Percentiles rank a stretch among this genome's conserved stretches.
Evolutionary conservation across 2,113 vertebrate genomes (phyloP).

Genomic region (Rhagologus leucostigma): DNA sequence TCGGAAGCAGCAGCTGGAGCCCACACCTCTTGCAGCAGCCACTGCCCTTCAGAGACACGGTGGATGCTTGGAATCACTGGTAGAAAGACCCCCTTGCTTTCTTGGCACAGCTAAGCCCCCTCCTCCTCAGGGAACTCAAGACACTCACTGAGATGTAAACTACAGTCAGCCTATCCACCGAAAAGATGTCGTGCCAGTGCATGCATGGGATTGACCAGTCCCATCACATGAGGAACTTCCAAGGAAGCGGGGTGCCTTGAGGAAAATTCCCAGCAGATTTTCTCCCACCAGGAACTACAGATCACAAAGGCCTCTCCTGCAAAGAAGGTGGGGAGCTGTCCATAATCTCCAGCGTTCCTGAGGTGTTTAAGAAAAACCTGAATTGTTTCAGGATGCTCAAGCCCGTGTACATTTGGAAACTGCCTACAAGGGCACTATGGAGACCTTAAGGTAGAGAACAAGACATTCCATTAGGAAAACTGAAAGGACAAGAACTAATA

Average conservation of each 20-base stretch:
- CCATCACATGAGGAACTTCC: neutral
- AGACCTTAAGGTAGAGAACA: neutral
- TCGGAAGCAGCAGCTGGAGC: neutral
- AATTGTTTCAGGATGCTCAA: neutral
- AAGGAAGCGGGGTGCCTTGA: neutral
- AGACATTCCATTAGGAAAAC: neutral
- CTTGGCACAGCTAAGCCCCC: neutral
- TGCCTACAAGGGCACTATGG: neutral
- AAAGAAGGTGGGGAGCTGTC: neutral
- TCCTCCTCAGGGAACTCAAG: neutral
- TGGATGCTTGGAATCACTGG: neutral
- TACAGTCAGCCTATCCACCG: neutral
- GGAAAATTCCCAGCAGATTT: neutral
- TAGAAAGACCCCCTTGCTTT: neutral
- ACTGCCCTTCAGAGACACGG: rapidly evolving
- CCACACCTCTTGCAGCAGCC: neutral
- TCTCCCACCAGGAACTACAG: neutral
- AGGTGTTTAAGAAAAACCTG: neutral
- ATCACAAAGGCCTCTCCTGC: neutral
- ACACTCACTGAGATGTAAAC: neutral
- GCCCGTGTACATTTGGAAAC: neutral
- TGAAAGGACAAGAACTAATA: neutral
- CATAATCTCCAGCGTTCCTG: neutral
- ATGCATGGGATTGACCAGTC: neutral
- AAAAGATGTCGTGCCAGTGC: neutral